Conservation (phyloP, 2,888 invertebrate genomes). For the Lobophora halterata region DNA sequence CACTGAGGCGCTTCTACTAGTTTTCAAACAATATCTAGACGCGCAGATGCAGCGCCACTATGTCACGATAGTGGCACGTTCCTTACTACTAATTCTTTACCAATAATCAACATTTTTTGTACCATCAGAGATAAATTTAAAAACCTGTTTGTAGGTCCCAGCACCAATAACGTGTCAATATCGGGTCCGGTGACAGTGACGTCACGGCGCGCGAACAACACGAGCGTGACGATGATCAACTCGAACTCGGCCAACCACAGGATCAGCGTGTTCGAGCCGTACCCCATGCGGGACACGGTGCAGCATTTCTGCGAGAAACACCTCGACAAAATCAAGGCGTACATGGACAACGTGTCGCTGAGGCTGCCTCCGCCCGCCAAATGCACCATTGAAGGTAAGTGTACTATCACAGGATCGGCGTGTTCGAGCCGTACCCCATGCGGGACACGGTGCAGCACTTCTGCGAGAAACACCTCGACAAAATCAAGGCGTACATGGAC, state of each 20-base stretch:
- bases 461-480: too few species aligned
- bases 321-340: constrained; percentile 93
- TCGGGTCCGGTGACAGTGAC: constrained; percentile 84
- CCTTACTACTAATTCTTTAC: too few species aligned
- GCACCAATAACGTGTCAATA: constrained; percentile 54
- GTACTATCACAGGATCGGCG: too few species aligned
- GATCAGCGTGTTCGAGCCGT: constrained; percentile 93
- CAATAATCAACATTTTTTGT: too few species aligned
- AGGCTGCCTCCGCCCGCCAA: constrained; percentile 94
- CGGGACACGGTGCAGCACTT: too few species aligned
- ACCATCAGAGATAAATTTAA: too few species aligned
- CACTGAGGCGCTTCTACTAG: too few species aligned
- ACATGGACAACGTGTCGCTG: constrained; percentile 92
- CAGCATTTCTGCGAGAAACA: constrained; percentile 98
- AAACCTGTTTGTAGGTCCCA: constrained; percentile 27
- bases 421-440: too few species aligned
- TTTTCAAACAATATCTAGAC: too few species aligned
- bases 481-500: too few species aligned
- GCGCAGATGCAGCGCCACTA: too few species aligned
- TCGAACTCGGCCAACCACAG: constrained; percentile 64
- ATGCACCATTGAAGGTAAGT: constrained; percentile 94
- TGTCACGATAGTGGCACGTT: too few species aligned
- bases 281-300: constrained; percentile 94
- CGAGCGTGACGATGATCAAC: constrained; percentile 86
- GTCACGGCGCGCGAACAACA: constrained; percentile 84